Base-by-base conservation (phyloP, 2,113 vertebrate genomes). In the Falcunculus frontatus region DNA sequence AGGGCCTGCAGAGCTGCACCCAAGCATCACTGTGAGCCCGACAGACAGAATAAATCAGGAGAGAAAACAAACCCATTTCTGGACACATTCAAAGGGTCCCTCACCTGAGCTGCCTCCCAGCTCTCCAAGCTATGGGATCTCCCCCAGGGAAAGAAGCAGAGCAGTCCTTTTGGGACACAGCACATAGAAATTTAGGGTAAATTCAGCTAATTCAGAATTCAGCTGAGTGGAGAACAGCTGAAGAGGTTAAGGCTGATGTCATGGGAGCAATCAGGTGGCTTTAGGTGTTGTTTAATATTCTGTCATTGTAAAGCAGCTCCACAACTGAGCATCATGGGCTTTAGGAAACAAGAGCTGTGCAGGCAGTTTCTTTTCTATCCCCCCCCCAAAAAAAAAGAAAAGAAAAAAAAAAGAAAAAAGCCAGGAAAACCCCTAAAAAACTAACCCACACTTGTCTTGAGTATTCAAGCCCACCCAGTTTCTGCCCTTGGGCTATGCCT, bases 111-210 rank as follows among this genome's bases (percentile, higher is more conserved):
- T 82, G n/a, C 33, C 35, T 55, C 49, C 17, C 56, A 92, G 39
- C 44, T 37, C 35, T 23, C 9, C 0, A 0, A 59, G 60, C 56
- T 21, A 1, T 21, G 47, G 19, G 8, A 46, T 42, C 26, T 84
- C 32, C 9, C 33, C 26, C 18, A 62, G 47, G 39, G 22, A 12
- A 2, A 37, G 59, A 65, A 49, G 20, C 21, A 62, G 68, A 86
- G 27, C 32, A 63, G n/a, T 29, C 30, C 20, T 70, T 62, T 15
- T 60, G 50, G 35, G 56, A 27, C 20, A 46, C 0, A 11, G 37
- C 41, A 42, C 27, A 27, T n/a, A 17, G 73, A 64, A 29, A 7
- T 11, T 17, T 23, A 27, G 20, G 20, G 46, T 30, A 22, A 56
- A 77, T 29, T 39, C 63, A 62, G 49, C 15, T 35, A 37, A 49